Evolutionary conservation across 2,888 invertebrate genomes (phyloP).

Genomic region (Rhimphoctona megacephalus): DNA sequence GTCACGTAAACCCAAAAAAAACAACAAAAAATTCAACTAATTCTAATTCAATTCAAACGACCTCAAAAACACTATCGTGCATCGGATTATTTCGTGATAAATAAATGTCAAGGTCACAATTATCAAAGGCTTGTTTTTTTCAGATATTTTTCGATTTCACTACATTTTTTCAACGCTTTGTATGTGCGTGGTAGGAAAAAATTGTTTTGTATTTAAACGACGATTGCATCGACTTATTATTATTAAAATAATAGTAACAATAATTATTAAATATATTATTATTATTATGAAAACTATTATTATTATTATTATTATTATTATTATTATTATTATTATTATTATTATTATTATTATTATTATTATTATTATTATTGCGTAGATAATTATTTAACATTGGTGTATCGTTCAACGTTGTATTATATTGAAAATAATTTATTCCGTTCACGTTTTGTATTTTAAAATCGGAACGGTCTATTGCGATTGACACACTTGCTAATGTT

Average conservation of each 20-base stretch:
- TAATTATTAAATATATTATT: neutral
- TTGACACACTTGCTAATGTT: conserved; percentile 65
- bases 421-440: conserved; percentile 64
- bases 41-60: neutral
- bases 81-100: neutral
- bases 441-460: conserved; percentile 52
- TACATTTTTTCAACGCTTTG: neutral
- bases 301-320: neutral
- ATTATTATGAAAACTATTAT: conserved; percentile 10
- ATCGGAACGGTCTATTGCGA: conserved; percentile 59
- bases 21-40: neutral
- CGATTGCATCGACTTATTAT: conserved; percentile 6
- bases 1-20: neutral
- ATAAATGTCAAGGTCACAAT: neutral
- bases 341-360: conserved; percentile 5
- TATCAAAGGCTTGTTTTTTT: neutral
- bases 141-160: neutral
- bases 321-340: conserved; percentile 7
- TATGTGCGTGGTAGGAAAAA: neutral
- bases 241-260: conserved; percentile 28
- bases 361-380: conserved; percentile 23
- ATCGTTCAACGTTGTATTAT: conserved; percentile 63
- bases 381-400: conserved; percentile 51
- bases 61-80: neutral
- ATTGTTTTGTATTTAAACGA: neutral